Evolutionary conservation across 2,113 vertebrate species (phyloP).

Genomic region (Turdus rufiventris): DNA sequence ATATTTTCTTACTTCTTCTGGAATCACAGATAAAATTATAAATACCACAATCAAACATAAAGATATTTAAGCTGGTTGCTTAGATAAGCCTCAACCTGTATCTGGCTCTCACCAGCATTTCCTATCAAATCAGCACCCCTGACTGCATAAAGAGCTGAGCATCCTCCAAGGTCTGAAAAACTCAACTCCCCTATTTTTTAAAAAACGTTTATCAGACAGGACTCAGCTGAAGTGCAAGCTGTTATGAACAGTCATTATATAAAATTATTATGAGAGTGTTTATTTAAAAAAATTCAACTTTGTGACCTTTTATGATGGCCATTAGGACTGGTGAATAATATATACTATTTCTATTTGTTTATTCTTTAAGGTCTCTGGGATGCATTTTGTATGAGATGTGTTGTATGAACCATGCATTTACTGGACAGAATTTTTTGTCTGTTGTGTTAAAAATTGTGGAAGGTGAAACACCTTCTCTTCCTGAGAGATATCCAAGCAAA

Average conservation of each 20-base stretch:
- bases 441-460: conserved; percentile 84
- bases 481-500: conserved; percentile 67
- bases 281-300: neutral
- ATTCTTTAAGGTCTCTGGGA: conserved; percentile 80
- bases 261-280: neutral
- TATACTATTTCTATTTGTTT: neutral
- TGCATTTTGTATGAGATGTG: conserved; percentile 89
- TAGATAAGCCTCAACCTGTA: too few relatives aligned
- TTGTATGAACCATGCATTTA: conserved; percentile 82
- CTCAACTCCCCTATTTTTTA: neutral
- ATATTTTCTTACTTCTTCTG: neutral
- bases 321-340: neutral
- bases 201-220: neutral
- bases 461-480: conserved; percentile 78
- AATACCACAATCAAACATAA: neutral
- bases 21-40: neutral
- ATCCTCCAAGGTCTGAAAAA: neutral
- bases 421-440: conserved; percentile 80
- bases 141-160: neutral
- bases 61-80: neutral
- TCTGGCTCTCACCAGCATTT: neutral
- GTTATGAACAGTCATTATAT: neutral
- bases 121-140: neutral
- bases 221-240: neutral
- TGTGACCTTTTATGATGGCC: neutral